phyloP scores from a whole-genome alignment of 53 echinoderm and acorn worm genomes.

The Arbacia lixula region DNA sequence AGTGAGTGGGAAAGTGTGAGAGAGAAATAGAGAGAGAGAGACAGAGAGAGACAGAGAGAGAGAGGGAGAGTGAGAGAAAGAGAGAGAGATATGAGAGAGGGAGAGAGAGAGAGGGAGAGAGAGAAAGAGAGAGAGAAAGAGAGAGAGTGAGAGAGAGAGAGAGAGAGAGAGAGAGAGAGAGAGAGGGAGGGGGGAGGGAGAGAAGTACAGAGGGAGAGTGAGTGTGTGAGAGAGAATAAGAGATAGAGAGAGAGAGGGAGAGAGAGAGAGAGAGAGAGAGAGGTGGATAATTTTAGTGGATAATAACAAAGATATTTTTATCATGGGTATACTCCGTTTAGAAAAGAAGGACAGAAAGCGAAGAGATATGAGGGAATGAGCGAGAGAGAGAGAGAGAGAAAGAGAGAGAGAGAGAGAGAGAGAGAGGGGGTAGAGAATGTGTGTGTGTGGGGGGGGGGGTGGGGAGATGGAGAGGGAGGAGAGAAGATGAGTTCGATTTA shows the following conservation, averaged over 20 bases:
- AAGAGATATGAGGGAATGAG: neutral
- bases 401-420: neutral
- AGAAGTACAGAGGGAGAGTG: neutral
- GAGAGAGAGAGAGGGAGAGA: neutral
- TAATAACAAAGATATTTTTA: no score
- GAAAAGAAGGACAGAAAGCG: neutral
- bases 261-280: no score
- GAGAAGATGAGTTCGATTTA: no score
- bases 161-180: neutral
- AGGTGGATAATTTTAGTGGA: no score
- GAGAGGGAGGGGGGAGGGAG: no score
- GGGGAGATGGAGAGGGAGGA: no score
- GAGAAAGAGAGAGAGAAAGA: neutral
- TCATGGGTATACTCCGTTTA: no score
- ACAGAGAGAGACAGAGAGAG: neutral
- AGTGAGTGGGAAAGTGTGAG: neutral
- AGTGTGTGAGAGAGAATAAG: neutral
- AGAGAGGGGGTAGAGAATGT: neutral
- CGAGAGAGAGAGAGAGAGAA: neutral
- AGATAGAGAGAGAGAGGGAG: no score
- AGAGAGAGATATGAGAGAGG: neutral
- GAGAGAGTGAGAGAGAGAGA: neutral
- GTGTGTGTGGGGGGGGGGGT: no score
- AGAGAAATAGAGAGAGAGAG: neutral
- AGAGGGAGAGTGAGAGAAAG: neutral